phyloP scores from a whole-genome alignment of 2,888 invertebrate genomes.

The Ennomos quercinarius region DNA sequence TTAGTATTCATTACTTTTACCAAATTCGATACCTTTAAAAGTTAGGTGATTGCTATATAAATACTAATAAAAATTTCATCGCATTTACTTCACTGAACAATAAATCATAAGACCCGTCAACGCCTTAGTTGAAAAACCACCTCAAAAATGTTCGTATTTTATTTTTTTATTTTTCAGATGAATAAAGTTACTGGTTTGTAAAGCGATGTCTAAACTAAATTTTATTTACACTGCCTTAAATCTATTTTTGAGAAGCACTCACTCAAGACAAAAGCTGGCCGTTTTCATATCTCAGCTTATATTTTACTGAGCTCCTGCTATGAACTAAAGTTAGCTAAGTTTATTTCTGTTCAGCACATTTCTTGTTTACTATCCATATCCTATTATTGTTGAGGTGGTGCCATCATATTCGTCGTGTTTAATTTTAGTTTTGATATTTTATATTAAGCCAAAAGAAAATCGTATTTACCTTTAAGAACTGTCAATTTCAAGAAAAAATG shows the following conservation, averaged over 20 bases:
- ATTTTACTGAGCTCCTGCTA: constrained; percentile 60
- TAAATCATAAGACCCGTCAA: too few species aligned
- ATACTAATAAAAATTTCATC: too few species aligned
- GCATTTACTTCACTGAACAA: too few species aligned
- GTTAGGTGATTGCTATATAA: too few species aligned
- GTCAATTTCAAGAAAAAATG: neutral
- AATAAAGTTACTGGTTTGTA: too few species aligned
- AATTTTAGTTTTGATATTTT: constrained; percentile 58
- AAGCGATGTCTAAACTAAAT: too few species aligned
- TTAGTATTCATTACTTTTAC: too few species aligned
- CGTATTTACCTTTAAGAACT: constrained; percentile 26
- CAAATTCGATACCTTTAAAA: too few species aligned
- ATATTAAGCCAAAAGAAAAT: constrained; percentile 45
- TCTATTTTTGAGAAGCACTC: constrained; percentile 65
- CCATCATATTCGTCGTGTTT: constrained; percentile 62
- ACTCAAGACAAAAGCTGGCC: constrained; percentile 58
- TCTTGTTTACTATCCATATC: constrained; percentile 74
- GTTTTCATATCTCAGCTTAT: constrained; percentile 57
- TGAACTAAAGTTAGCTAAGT: constrained; percentile 63
- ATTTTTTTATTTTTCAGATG: too few species aligned
- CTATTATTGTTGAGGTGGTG: constrained; percentile 63
- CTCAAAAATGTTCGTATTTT: too few species aligned
- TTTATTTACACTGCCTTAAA: constrained; percentile 20
- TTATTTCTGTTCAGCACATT: constrained; percentile 73
- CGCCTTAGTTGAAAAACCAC: too few species aligned